phyloP scores from a whole-genome alignment of 1,140 invertebrate genomes.

The Centruroides vittatus region DNA sequence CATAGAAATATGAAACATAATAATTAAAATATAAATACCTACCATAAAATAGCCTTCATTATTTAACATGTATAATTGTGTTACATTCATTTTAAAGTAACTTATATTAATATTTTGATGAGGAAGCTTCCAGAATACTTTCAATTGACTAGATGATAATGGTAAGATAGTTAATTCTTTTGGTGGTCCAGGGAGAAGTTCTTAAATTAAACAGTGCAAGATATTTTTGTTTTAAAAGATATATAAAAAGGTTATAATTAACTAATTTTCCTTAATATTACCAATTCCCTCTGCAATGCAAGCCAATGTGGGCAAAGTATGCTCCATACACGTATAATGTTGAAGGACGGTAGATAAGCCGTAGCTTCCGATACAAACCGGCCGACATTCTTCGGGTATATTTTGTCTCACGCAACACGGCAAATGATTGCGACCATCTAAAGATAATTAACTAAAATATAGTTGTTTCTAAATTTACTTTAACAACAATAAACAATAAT shows the following conservation, averaged over 20 bases:
- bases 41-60: too few species aligned
- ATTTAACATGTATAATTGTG: conserved; percentile 24
- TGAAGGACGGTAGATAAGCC: conserved; percentile 66
- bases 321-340: conserved; percentile 63
- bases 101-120: conserved; percentile 44
- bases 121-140: conserved; percentile 50
- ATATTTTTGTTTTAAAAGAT: not conserved
- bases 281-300: conserved; percentile 62
- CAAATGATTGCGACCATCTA: conserved; percentile 63
- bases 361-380: conserved; percentile 68
- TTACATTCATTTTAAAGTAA: conserved; percentile 54
- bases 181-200: conserved; percentile 54
- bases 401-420: conserved; percentile 63
- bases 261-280: conserved; percentile 24
- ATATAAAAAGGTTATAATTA: too few species aligned
- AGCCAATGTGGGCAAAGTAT: conserved; percentile 62
- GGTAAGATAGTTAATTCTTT: conserved; percentile 50
- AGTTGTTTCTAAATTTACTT: too few species aligned
- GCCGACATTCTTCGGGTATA: conserved; percentile 66
- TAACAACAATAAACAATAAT: conserved; percentile 8
- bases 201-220: conserved; percentile 29
- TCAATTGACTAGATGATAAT: conserved; percentile 48
- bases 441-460: not conserved
- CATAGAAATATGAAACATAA: conserved; percentile 2
- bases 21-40: too few species aligned